These are phyloP conservation scores for Lacerta agilis DNA, from an alignment of 2,797 vertebrate species.

Conservation along the genomic window DNA sequence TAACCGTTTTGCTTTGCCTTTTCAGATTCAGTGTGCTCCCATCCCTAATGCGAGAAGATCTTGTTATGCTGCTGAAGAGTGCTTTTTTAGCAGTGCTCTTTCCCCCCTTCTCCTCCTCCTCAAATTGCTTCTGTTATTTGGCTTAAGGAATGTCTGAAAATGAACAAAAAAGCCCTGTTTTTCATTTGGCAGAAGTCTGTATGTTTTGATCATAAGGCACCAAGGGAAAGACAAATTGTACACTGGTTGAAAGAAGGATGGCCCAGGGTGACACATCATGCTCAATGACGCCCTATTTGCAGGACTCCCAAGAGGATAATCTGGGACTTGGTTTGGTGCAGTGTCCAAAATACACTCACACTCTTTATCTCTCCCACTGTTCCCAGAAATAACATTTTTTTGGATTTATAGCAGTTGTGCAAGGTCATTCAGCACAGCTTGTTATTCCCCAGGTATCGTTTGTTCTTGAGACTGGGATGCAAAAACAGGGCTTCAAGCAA, in stretches of 20 bases:
- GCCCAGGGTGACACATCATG: slow-evolving; percentile 82
- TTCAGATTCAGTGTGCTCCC: slow-evolving; percentile 90
- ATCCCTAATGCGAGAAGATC: slow-evolving; percentile 82
- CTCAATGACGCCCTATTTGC: slow-evolving; percentile 78
- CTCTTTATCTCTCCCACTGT: slow-evolving; percentile 49
- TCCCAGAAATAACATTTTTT: accelerated
- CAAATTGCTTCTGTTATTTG: slow-evolving; percentile 76
- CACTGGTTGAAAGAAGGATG: slow-evolving; percentile 52
- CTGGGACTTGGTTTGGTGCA: slow-evolving; percentile 57
- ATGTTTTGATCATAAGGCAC: slow-evolving; percentile 70
- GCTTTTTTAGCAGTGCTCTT: slow-evolving; percentile 78
- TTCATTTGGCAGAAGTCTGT: slow-evolving; percentile 73
- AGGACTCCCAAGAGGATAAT: slow-evolving; percentile 55
- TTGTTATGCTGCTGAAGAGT: slow-evolving; percentile 79
- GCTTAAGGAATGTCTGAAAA: slow-evolving; percentile 74
- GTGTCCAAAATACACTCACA: slow-evolving; percentile 62
- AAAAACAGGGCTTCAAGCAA: slow-evolving; percentile 15
- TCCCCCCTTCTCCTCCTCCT: background rate
- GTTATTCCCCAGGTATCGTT: background rate
- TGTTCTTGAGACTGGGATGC: accelerated
- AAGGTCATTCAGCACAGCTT: background rate
- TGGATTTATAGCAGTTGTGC: slow-evolving; percentile 3
- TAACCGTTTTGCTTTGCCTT: slow-evolving; percentile 99
- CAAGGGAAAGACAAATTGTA: slow-evolving; percentile 40
- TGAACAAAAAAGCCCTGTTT: slow-evolving; percentile 68